phyloP scores from a whole-genome alignment of 2,113 vertebrate genomes.

The Apodemus sylvaticus region DNA sequence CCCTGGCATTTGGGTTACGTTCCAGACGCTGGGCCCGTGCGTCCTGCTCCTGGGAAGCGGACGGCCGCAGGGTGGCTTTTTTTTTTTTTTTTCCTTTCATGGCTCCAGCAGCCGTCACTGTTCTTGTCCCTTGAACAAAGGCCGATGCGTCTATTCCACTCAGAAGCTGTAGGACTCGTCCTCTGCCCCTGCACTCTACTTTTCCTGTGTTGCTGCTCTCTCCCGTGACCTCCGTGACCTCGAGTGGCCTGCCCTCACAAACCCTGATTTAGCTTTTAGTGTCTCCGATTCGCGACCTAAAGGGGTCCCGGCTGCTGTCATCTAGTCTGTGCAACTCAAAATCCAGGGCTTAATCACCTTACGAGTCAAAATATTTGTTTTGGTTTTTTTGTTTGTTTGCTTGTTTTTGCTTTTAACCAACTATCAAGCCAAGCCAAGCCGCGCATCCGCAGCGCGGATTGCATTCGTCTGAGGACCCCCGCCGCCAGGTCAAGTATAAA shows the following conservation, averaged over 20 bases:
- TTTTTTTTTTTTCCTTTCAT: no score
- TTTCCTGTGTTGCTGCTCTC: neutral
- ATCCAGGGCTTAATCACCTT: neutral
- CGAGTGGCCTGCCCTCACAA: neutral
- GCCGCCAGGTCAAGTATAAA: neutral
- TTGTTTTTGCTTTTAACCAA: neutral
- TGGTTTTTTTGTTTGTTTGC: no score
- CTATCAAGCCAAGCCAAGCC: neutral
- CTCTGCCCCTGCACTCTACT: neutral
- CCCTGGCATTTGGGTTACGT: neutral
- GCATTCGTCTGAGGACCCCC: neutral
- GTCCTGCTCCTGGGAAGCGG: neutral
- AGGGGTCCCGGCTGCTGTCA: neutral
- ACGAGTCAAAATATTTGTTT: neutral
- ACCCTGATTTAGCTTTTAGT: neutral
- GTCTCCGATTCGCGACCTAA: fast-evolving
- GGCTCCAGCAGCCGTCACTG: neutral
- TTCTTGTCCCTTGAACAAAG: neutral
- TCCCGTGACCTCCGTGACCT: neutral
- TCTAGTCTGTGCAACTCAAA: neutral
- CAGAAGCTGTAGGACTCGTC: neutral
- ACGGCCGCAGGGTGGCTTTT: neutral
- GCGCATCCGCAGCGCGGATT: neutral
- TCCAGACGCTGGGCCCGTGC: neutral
- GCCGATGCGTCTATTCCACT: neutral